These are phyloP conservation scores for Scotopteryx bipunctaria DNA, from an alignment of 2,888 invertebrate species.

Conservation along the genomic window DNA sequence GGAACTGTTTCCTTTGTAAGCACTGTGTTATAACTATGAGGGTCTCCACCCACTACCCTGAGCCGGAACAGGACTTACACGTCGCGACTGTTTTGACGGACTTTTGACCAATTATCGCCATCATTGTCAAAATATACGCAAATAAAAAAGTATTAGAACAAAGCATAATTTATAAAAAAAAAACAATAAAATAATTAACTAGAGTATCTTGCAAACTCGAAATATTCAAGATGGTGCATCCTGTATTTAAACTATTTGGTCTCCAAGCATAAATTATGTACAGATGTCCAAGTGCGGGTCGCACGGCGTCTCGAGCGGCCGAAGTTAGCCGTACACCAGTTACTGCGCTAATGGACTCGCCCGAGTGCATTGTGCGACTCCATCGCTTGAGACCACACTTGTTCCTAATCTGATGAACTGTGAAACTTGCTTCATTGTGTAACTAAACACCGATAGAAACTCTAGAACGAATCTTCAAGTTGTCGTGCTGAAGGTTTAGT, in stretches of 20 bases:
- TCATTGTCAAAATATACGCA: too few relatives aligned
- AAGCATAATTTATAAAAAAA: too few relatives aligned
- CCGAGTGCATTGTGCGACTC: conserved; percentile 44
- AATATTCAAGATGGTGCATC: too few relatives aligned
- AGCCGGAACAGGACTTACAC: too few relatives aligned
- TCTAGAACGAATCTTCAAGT: neutral
- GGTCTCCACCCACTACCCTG: too few relatives aligned
- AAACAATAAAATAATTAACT: too few relatives aligned
- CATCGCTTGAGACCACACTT: conserved; percentile 21
- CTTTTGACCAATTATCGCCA: too few relatives aligned
- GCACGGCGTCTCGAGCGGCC: conserved; percentile 1
- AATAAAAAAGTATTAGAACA: too few relatives aligned
- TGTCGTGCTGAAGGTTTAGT: too few relatives aligned
- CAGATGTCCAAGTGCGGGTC: conserved; percentile 18
- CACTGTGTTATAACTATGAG: too few relatives aligned
- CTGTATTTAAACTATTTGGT: conserved; percentile 20
- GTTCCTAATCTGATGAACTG: conserved; percentile 20
- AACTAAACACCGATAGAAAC: neutral
- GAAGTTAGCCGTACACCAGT: conserved; percentile 45
- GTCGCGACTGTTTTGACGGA: too few relatives aligned
- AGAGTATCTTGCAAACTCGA: neutral
- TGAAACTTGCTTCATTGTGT: conserved; percentile 1
- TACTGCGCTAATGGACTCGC: conserved; percentile 65
- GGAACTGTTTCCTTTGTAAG: too few relatives aligned
- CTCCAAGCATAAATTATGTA: conserved; percentile 24